Base-by-base conservation (phyloP, 1,140 invertebrate species). In the Leptinotarsa lineolata region DNA sequence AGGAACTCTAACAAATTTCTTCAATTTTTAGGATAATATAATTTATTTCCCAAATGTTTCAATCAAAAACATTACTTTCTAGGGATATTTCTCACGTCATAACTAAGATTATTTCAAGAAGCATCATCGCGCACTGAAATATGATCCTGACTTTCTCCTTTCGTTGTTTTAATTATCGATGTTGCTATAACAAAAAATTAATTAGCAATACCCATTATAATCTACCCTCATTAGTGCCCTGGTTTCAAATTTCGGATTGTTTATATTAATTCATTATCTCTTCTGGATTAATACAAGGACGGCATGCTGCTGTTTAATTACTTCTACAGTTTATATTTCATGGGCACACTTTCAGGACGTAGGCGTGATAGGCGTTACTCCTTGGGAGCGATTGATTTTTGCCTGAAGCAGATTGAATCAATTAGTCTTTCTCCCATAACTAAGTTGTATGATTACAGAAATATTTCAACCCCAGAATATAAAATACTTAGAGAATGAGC, bases 151-250 rank as follows among this genome's bases (percentile, higher is more conserved):
- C 54, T 69, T 12, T 54, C 46, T 20, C 68, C 48, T 69, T 69
- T 69, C 45, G 68, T 69, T 69, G 44, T 59, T 69, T 69, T 54
- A 69, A 59, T 54, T 69, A 54, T 22, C 46, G 45, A 54, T 69
- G 68, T 69, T 58, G 68, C 68, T 59, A 69, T 69, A 58, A 69
- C 68, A 58, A 69, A 69, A 69, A 69, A 69, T 58, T 69, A 69
- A 69, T 66, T 66, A 66, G 64, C 15, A 6, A 16, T 64, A 15
- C 24, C 48, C 48, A 54, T 54, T 54, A 54, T 16, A 54, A 54
- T 54, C n/a, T 54, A 54, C 48, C n/a, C 15, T 54, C 15, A n/a
- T 54, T 54, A 54, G 48, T 8, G 6, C n/a, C 48, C 3, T 13
- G 48, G 48, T 15, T 54, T 54, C 48, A 54, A 54, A 54, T 54